Percentiles rank a stretch among this genome's conserved stretches.
Evolutionary conservation across 2,797 vertebrate species (phyloP).

Genomic region (Ctenochaetus hawaiiensis): DNA sequence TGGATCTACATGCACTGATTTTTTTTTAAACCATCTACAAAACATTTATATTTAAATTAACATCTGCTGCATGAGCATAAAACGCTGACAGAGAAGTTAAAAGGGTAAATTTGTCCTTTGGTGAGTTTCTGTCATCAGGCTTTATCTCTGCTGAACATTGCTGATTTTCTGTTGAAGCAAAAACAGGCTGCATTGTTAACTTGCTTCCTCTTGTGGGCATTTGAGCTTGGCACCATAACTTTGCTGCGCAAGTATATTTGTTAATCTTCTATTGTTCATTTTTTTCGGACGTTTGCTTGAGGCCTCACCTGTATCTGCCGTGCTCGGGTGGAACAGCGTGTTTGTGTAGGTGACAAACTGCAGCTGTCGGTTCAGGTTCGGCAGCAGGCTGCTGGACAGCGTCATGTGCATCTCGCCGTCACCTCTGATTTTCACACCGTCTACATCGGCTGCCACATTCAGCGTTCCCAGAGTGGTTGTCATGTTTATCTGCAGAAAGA

Average conservation of each 20-base stretch:
- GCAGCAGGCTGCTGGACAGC: slow-evolving; percentile 82
- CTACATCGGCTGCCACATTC: slow-evolving; percentile 90
- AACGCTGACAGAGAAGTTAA: background rate
- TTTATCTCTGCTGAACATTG: background rate
- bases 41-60: background rate
- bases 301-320: slow-evolving; percentile 90
- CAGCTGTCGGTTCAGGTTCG: slow-evolving; percentile 92
- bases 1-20: background rate
- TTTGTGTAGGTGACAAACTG: slow-evolving; percentile 94
- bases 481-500: slow-evolving; percentile 86
- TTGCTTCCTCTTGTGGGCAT: background rate
- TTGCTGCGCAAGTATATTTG: too few relatives aligned
- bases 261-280: too few relatives aligned
- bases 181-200: slow-evolving; percentile 7
- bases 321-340: slow-evolving; percentile 90
- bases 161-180: background rate
- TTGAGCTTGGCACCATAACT: too few relatives aligned
- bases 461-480: slow-evolving; percentile 89
- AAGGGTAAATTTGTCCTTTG: background rate
- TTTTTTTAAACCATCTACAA: background rate
- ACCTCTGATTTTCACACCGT: slow-evolving; percentile 87
- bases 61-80: background rate
- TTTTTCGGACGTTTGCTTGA: too few relatives aligned
- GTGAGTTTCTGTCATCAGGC: background rate
- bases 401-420: slow-evolving; percentile 88